Evolutionary conservation across 2,113 vertebrate species (phyloP).

Genomic region (Synodontis membranacea): DNA sequence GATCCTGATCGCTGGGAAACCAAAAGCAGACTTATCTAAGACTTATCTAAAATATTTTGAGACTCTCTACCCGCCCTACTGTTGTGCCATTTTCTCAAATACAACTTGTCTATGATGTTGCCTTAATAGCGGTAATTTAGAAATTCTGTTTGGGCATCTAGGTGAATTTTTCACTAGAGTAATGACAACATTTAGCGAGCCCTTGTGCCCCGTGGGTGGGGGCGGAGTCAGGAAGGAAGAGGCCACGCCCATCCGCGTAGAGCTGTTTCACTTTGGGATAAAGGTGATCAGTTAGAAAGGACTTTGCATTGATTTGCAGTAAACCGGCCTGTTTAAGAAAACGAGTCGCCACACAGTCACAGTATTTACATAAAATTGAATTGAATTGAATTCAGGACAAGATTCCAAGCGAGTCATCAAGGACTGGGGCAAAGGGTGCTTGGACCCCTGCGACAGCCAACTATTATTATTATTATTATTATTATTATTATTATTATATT

Average conservation of each 20-base stretch:
- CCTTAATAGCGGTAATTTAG: no score
- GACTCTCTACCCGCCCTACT: neutral
- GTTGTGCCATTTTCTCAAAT: no score
- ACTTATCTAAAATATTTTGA: neutral
- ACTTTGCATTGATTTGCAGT: neutral
- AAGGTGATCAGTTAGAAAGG: neutral
- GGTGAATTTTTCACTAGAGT: no score
- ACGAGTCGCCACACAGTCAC: neutral
- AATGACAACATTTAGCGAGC: no score
- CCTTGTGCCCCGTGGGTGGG: no score
- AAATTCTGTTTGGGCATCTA: no score
- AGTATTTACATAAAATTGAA: neutral
- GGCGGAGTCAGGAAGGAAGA: no score
- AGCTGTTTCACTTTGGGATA: neutral
- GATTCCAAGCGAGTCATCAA: neutral
- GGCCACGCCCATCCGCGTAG: no score
- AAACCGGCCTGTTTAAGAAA: neutral
- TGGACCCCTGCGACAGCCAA: neutral
- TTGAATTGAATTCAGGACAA: neutral
- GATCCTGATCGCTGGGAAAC: neutral
- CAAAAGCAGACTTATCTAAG: neutral
- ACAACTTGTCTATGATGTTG: no score
- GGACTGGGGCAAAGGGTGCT: neutral
- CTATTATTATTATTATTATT: conserved; percentile 9
- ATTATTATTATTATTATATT: neutral